Conservation (phyloP, 2,797 vertebrate genomes). For the Allochrocebus solatus region DNA sequence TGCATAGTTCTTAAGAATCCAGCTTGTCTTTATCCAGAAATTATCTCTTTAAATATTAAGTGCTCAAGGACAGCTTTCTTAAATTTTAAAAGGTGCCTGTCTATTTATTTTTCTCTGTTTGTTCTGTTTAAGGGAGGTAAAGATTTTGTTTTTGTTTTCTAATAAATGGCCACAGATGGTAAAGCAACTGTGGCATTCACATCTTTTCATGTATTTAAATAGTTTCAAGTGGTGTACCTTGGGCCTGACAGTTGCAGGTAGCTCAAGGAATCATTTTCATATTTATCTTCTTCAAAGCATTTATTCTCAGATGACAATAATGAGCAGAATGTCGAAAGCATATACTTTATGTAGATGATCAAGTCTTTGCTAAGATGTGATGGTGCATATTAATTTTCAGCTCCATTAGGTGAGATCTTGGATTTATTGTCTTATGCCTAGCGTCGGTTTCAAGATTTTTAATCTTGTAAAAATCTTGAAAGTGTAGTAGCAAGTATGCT, state of each 20-base stretch:
- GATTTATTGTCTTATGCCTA: neutral
- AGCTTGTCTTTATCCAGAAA: neutral
- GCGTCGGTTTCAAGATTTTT: neutral
- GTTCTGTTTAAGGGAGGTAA: neutral
- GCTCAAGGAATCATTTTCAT: neutral
- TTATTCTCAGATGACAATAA: neutral
- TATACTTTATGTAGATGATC: neutral
- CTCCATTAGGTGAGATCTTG: neutral
- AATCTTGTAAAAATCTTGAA: neutral
- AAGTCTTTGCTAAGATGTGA: neutral
- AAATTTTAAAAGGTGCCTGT: neutral
- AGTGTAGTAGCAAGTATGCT: neutral
- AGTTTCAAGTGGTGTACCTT: neutral
- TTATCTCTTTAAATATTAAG: neutral
- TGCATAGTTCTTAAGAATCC: neutral
- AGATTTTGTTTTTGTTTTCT: constrained; percentile 32
- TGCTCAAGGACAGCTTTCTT: neutral
- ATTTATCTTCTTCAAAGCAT: constrained; percentile 12
- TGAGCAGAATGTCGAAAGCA: neutral
- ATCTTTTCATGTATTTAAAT: neutral
- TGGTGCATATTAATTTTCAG: neutral
- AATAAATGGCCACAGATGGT: neutral
- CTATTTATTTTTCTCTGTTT: constrained; percentile 14
- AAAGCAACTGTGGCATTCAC: neutral
- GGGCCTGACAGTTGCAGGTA: neutral